Conservation (phyloP, 2,888 invertebrate species). For the Bhutanitis thaidina region DNA sequence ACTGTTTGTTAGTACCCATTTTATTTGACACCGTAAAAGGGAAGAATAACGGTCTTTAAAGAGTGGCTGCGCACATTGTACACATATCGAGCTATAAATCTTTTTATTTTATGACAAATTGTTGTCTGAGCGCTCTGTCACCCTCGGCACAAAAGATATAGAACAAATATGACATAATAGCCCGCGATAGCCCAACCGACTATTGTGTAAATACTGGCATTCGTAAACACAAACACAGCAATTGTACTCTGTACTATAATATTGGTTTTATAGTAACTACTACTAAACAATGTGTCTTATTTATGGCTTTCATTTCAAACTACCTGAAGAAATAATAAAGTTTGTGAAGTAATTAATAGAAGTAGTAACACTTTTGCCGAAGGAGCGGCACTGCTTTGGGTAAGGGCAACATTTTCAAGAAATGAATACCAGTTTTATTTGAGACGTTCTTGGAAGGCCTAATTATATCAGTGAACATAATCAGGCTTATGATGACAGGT, state of each 20-base stretch:
- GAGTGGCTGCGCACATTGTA: conserved; percentile 58
- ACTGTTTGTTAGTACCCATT: conserved; percentile 66
- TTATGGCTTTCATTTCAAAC: conserved; percentile 41
- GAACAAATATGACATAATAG: conserved; percentile 74
- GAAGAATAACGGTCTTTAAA: conserved; percentile 70
- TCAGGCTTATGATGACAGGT: no score
- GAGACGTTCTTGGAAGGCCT: no score
- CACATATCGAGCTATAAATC: conserved; percentile 67
- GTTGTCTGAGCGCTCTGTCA: conserved; percentile 59
- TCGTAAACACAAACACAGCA: conserved; percentile 67
- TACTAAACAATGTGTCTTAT: conserved; percentile 62
- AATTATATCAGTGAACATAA: no score
- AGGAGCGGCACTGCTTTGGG: no score
- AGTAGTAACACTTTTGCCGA: no score
- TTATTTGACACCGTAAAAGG: conserved; percentile 74
- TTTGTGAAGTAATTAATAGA: no score
- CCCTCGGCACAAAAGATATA: conserved; percentile 66
- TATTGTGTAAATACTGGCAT: conserved; percentile 52
- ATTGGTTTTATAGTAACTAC: conserved; percentile 50
- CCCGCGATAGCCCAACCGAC: conserved; percentile 57
- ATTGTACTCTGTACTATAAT: conserved; percentile 48
- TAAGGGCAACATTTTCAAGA: no score
- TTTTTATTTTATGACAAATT: conserved; percentile 80
- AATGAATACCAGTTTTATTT: no score
- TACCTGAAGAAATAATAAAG: background rate